These are phyloP conservation scores for Hypomecis punctinalis DNA, from an alignment of 2,888 invertebrate species.

Conservation along the genomic window DNA sequence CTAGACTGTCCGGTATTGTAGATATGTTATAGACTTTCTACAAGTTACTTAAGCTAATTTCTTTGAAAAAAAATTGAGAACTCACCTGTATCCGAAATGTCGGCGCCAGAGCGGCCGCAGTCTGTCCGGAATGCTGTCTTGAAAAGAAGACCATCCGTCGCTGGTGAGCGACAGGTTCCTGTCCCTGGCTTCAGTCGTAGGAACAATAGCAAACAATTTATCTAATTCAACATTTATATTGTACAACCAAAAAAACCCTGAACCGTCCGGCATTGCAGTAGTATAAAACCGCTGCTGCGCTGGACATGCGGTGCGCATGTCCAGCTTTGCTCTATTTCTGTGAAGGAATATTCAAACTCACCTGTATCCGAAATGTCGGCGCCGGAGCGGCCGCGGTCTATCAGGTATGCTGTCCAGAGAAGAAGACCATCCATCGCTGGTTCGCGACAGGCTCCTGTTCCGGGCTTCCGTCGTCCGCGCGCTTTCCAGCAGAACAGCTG, in stretches of 20 bases:
- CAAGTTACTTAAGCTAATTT: no score
- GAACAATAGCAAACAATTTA: no score
- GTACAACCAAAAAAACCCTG: no score
- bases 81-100: constrained; percentile 71
- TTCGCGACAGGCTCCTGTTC: constrained; percentile 59
- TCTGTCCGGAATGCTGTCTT: constrained; percentile 63
- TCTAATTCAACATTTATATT: no score
- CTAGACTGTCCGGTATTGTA: no score
- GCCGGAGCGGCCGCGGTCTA: constrained; percentile 59
- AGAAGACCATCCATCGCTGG: constrained; percentile 63
- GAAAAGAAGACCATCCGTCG: constrained; percentile 65
- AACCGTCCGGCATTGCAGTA: no score
- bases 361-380: constrained; percentile 73
- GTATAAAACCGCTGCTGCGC: no score
- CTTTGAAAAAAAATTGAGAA: constrained; percentile 10
- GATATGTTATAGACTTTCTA: no score
- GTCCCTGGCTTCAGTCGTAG: constrained; percentile 75
- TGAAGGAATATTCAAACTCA: constrained; percentile 41
- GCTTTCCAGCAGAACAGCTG: constrained; percentile 88
- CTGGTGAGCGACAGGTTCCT: constrained; percentile 56
- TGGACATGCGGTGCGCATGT: no score
- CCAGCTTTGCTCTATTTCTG: not conserved
- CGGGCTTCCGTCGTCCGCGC: constrained; percentile 81
- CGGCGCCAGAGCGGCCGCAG: constrained; percentile 65
- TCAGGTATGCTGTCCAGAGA: constrained; percentile 66